Evolutionary conservation across 1,140 invertebrate genomes (phyloP).

Genomic region (Caligus rogercresseyi): DNA sequence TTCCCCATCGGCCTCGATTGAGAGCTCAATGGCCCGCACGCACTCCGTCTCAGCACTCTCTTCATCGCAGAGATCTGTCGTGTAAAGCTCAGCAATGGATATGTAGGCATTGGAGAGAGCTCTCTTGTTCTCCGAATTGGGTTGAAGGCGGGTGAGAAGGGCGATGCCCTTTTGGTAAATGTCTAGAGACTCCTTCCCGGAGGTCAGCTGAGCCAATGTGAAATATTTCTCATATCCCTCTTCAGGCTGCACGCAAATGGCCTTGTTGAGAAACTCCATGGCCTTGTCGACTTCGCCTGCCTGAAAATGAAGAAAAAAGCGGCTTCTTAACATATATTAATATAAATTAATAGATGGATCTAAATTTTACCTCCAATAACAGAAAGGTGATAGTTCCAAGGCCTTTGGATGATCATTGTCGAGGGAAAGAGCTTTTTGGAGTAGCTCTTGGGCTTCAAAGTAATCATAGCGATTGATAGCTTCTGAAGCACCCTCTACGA

Average conservation of each 20-base stretch:
- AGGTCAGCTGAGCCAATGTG: slow-evolving; percentile 30
- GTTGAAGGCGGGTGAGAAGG: slow-evolving; percentile 24
- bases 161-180: slow-evolving; percentile 32
- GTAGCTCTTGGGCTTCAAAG: slow-evolving; percentile 4
- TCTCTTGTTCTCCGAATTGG: slow-evolving; percentile 22
- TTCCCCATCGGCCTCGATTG: slow-evolving; percentile 20
- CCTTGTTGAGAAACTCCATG: slow-evolving; percentile 29
- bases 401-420: neutral
- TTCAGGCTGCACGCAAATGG: slow-evolving; percentile 29
- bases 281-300: slow-evolving; percentile 29
- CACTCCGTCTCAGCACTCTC: slow-evolving; percentile 22
- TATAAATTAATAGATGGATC: neutral
- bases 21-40: slow-evolving; percentile 5
- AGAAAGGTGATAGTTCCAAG: slow-evolving; percentile 7
- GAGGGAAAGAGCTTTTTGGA: slow-evolving; percentile 1
- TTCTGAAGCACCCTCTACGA: slow-evolving; percentile 4
- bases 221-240: slow-evolving; percentile 31
- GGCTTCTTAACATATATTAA: neutral
- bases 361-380: neutral
- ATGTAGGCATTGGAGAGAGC: slow-evolving; percentile 31
- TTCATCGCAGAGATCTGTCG: slow-evolving; percentile 31
- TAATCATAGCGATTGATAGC: slow-evolving; percentile 6
- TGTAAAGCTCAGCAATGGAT: slow-evolving; percentile 32
- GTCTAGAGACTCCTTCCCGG: slow-evolving; percentile 28
- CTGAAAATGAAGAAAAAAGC: slow-evolving; percentile 26